Evolutionary conservation across 2,113 vertebrate species (phyloP).

Genomic region (Bettongia penicillata): DNA sequence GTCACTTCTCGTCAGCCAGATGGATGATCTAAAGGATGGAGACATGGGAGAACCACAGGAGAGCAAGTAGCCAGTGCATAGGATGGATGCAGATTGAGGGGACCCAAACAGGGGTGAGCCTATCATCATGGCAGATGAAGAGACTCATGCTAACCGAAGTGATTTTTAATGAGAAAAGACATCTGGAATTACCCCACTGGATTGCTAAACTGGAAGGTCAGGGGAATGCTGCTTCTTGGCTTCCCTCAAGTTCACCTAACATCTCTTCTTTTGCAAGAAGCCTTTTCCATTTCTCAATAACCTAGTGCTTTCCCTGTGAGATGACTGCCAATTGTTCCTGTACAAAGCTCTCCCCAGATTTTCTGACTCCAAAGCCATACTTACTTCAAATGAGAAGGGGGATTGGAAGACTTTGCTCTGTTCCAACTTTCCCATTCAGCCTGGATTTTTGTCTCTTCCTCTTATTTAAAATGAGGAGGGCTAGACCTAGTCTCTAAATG

Average conservation of each 20-base stretch:
- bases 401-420: neutral
- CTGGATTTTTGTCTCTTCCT: too few species aligned
- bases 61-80: neutral
- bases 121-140: neutral
- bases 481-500: neutral
- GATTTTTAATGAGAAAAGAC: neutral
- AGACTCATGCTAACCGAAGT: neutral
- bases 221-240: neutral
- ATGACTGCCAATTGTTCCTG: neutral
- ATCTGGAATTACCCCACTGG: neutral
- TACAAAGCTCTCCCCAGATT: too few species aligned
- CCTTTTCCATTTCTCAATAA: neutral
- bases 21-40: neutral
- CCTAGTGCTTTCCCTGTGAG: neutral
- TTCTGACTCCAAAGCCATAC: too few species aligned
- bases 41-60: neutral
- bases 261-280: neutral
- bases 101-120: neutral
- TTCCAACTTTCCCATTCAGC: too few species aligned
- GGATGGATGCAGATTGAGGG: neutral
- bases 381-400: neutral
- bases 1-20: neutral
- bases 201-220: neutral
- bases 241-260: neutral
- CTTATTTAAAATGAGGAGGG: neutral